These are phyloP conservation scores for Coelinius sp. DNA, from an alignment of 2,888 invertebrate species.

Conservation along the genomic window DNA sequence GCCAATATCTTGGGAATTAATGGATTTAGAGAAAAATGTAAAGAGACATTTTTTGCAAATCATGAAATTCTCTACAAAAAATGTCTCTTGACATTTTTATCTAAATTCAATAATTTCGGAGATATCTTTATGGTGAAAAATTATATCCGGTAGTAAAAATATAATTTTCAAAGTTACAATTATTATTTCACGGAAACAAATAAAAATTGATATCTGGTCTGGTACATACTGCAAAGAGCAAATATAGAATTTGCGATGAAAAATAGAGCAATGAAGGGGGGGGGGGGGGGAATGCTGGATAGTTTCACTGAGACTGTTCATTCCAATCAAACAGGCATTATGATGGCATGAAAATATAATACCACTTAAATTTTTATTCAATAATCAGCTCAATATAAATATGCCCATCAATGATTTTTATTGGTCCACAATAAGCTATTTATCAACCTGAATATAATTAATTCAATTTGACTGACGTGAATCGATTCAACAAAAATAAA, in stretches of 20 bases:
- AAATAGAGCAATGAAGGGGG: background rate
- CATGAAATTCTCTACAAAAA: too few relatives aligned
- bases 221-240: background rate
- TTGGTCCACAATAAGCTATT: background rate
- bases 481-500: background rate
- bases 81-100: too few relatives aligned
- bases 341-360: background rate
- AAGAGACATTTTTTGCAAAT: too few relatives aligned
- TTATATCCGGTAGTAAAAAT: background rate
- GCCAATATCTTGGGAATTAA: too few relatives aligned
- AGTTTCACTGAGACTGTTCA: background rate
- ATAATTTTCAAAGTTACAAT: background rate
- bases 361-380: background rate
- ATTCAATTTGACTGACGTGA: background rate
- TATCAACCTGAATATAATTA: background rate
- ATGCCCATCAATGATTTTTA: background rate
- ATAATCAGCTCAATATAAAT: background rate
- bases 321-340: background rate
- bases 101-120: too few relatives aligned
- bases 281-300: background rate
- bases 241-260: background rate
- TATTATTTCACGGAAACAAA: background rate
- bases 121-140: too few relatives aligned
- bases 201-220: background rate
- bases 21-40: too few relatives aligned